Conservation (phyloP, 2,113 vertebrate species). For the Gavialis gangeticus region DNA sequence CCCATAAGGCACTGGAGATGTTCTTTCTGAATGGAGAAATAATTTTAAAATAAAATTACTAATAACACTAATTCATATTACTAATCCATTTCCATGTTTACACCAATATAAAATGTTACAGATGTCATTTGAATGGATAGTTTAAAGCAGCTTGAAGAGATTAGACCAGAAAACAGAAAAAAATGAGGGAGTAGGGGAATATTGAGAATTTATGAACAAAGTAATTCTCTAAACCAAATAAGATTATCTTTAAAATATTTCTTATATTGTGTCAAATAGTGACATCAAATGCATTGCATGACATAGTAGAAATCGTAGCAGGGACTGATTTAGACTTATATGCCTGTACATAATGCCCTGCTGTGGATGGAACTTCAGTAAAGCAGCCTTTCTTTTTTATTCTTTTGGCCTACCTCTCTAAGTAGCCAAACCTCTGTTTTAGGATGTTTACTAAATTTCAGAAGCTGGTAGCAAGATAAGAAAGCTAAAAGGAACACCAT, state of each 20-base stretch:
- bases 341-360: background rate
- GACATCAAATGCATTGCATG: background rate
- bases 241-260: background rate
- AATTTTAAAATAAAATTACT: background rate
- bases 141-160: background rate
- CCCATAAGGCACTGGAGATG: background rate
- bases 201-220: constrained; percentile 14
- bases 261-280: background rate
- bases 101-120: background rate
- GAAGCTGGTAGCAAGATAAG: background rate
- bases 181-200: background rate
- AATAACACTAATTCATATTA: background rate
- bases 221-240: constrained; percentile 6
- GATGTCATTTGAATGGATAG: background rate
- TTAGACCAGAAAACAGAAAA: background rate
- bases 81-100: constrained; percentile 24
- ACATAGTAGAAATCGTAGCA: background rate
- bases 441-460: background rate
- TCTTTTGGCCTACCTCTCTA: background rate
- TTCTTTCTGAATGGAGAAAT: background rate
- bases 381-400: background rate
- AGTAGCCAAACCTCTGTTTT: background rate
- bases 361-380: background rate
- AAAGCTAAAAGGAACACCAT: background rate
- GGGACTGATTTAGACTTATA: background rate